A percentile compares a stretch with the other conserved stretches of the same genome.
Evolutionary conservation across 2,113 vertebrate genomes (phyloP).

Genomic region (Xiphophorus hellerii): DNA sequence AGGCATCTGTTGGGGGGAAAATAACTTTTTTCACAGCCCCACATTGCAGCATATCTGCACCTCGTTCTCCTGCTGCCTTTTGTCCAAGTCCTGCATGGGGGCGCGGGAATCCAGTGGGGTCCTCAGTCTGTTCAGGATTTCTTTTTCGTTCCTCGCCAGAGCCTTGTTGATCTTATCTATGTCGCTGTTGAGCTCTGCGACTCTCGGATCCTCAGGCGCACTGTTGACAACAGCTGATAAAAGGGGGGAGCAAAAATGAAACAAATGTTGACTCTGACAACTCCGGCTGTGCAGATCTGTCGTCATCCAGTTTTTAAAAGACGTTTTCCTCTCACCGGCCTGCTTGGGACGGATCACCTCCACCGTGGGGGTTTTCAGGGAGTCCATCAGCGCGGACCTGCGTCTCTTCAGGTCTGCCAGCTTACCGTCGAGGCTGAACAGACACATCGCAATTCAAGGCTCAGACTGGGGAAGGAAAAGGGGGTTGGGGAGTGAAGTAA

Average conservation of each 20-base stretch:
- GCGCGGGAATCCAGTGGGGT: constrained; percentile 78
- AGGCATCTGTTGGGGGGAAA: no score
- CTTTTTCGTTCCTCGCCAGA: constrained; percentile 77
- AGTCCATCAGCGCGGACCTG: constrained; percentile 67
- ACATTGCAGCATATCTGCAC: constrained; percentile 53
- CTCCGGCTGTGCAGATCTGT: not conserved
- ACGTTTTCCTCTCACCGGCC: constrained; percentile 62
- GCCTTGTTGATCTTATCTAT: constrained; percentile 78
- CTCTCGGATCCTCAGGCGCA: constrained; percentile 73
- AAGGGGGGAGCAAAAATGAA: not conserved
- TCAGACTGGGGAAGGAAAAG: not conserved
- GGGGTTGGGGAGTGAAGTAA: not conserved
- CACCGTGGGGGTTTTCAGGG: constrained; percentile 70
- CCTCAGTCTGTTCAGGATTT: constrained; percentile 78
- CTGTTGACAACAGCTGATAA: constrained; percentile 51
- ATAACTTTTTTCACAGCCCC: no score
- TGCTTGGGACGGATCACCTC: constrained; percentile 71
- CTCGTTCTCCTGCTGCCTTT: constrained; percentile 83
- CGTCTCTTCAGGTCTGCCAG: constrained; percentile 82
- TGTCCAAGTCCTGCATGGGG: constrained; percentile 80
- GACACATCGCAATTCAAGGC: constrained; percentile 10
- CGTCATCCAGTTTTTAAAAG: not conserved
- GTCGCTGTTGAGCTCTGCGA: constrained; percentile 67
- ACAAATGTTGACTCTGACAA: not conserved
- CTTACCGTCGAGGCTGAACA: constrained; percentile 83